These are phyloP conservation scores for Osmerus mordax DNA, from an alignment of 2,113 vertebrate genomes.

Conservation along the genomic window DNA sequence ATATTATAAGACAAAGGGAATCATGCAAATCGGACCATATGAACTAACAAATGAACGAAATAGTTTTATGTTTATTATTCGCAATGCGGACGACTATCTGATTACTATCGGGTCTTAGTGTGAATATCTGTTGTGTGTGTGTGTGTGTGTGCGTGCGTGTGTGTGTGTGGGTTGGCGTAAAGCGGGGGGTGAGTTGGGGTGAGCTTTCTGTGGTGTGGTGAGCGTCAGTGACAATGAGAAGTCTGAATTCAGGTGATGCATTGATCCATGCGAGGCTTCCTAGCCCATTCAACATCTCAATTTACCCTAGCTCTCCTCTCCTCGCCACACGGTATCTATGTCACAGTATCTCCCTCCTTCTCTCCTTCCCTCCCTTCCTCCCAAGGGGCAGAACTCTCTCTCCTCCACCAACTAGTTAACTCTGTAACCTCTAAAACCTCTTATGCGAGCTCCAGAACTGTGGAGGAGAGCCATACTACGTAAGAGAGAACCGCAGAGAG, in stretches of 20 bases:
- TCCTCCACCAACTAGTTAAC: background rate
- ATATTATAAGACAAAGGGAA: no score
- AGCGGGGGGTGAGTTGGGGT: constrained; percentile 13
- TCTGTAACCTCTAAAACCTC: background rate
- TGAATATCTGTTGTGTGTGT: background rate
- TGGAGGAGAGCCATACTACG: constrained; percentile 11
- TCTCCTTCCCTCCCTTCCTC: constrained; percentile 7
- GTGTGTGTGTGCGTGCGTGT: constrained; percentile 16
- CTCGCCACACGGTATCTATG: constrained; percentile 44
- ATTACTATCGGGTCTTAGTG: background rate
- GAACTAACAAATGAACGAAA: no score
- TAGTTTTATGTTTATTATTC: no score
- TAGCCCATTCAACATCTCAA: constrained; percentile 53
- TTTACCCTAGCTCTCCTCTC: constrained; percentile 43
- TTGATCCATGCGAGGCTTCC: constrained; percentile 52
- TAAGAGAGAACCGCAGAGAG: constrained; percentile 17
- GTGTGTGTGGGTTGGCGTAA: constrained; percentile 12
- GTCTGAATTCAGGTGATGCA: constrained; percentile 51
- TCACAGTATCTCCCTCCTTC: constrained; percentile 23
- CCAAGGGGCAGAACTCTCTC: background rate
- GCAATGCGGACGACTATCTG: no score
- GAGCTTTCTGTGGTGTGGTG: constrained; percentile 33
- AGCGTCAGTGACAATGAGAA: constrained; percentile 47
- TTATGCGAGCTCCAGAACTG: constrained; percentile 2
- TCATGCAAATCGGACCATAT: no score